A percentile compares a stretch with the other conserved stretches of the same genome.
phyloP scores from a whole-genome alignment of 2,888 invertebrate species.

The Xylocampa areola region DNA sequence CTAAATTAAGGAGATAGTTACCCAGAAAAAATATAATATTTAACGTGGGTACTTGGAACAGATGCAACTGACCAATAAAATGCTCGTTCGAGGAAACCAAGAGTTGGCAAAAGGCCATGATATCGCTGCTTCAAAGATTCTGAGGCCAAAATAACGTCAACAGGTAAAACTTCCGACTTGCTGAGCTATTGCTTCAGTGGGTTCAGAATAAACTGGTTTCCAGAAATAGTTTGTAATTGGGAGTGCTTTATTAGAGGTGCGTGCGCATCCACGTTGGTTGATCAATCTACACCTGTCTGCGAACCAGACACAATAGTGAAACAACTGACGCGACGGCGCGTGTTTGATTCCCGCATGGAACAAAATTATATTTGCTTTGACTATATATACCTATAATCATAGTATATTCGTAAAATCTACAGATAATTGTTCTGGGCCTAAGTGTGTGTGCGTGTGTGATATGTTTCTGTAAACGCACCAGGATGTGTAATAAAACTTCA shows the following conservation, averaged over 20 bases:
- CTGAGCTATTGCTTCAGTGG: constrained; percentile 15
- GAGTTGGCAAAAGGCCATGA: constrained; percentile 48
- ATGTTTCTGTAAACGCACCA: too few species aligned
- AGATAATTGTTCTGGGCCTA: too few species aligned
- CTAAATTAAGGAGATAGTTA: constrained; percentile 15
- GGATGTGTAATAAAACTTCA: too few species aligned
- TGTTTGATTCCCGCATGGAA: too few species aligned
- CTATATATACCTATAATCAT: too few species aligned
- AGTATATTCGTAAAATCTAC: too few species aligned
- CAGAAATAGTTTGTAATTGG: constrained; percentile 14
- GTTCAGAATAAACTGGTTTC: constrained; percentile 26
- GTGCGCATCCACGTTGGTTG: background rate
- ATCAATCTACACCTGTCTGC: too few species aligned
- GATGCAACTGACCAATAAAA: constrained; percentile 37
- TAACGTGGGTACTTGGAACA: constrained; percentile 28
- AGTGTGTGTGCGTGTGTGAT: too few species aligned
- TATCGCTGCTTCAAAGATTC: constrained; percentile 22
- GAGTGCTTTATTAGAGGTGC: background rate
- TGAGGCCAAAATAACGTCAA: constrained; percentile 16
- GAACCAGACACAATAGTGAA: too few species aligned
- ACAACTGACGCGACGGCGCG: too few species aligned
- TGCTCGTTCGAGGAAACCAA: constrained; percentile 34
- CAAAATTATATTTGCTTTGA: too few species aligned
- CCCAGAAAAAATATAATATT: constrained; percentile 28
- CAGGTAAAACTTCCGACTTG: constrained; percentile 51